Conservation (phyloP, 1,140 invertebrate species). For the Ips nitidus region DNA sequence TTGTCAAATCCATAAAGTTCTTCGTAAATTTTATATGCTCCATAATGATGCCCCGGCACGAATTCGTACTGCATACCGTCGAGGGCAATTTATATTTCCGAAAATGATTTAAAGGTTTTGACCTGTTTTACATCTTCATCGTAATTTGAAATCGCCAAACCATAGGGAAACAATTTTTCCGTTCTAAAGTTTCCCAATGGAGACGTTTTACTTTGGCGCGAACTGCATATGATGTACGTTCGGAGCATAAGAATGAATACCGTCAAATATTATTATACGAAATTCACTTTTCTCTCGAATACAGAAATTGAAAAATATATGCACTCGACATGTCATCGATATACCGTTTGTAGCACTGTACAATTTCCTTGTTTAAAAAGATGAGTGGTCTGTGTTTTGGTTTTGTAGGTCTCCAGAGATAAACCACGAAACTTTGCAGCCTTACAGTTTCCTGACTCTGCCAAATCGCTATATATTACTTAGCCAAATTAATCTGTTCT, state of each 20-base stretch:
- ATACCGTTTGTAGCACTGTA: no score
- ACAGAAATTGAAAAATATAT: no score
- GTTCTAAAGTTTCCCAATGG: not conserved
- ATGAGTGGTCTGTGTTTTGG: no score
- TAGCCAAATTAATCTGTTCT: slow-evolving; percentile 1
- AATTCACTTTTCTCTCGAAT: no score
- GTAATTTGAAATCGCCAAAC: slow-evolving; percentile 9
- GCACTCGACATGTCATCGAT: no score
- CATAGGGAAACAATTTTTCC: not conserved
- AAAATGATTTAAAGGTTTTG: slow-evolving; percentile 15
- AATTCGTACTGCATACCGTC: slow-evolving; percentile 20
- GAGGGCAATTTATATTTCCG: slow-evolving; percentile 11
- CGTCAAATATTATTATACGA: no score
- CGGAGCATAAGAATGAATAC: no score
- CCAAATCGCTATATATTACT: slow-evolving; percentile 1
- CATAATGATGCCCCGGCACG: slow-evolving; percentile 24
- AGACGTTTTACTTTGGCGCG: not conserved
- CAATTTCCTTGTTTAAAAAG: no score
- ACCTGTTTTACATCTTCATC: slow-evolving; percentile 13
- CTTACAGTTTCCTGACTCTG: no score
- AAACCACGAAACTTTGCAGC: no score
- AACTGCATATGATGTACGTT: no score
- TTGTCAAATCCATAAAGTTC: slow-evolving; percentile 21
- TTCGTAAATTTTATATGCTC: slow-evolving; percentile 24
- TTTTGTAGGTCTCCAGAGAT: no score